Percentiles rank a stretch among this genome's conserved stretches.
Evolutionary conservation across 2,888 invertebrate species (phyloP).

Genomic region (Heliothis peltigera): DNA sequence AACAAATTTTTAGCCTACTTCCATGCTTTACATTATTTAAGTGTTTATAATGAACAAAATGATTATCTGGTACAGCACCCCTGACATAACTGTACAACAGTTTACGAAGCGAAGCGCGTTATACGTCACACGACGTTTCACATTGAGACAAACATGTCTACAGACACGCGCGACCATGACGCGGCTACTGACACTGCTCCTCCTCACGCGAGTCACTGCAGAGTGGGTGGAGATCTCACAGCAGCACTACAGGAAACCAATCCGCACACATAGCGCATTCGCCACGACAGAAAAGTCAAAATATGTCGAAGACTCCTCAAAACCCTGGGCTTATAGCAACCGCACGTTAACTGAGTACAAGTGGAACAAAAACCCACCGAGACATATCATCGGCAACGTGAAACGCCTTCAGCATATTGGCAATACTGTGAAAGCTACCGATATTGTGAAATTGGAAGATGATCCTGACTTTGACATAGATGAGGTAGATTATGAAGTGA

Average conservation of each 20-base stretch:
- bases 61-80: conserved; percentile 59
- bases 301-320: conserved; percentile 43
- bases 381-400: conserved; percentile 21
- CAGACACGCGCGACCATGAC: conserved; percentile 58
- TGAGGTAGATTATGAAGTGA: conserved; percentile 26
- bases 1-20: no score
- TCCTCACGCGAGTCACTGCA: conserved; percentile 63
- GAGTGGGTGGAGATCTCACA: conserved; percentile 87
- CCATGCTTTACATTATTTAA: no score
- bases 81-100: conserved; percentile 70
- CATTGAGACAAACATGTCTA: conserved; percentile 56
- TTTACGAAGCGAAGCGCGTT: conserved; percentile 47
- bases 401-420: conserved; percentile 27
- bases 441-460: conserved; percentile 12
- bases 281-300: conserved; percentile 30
- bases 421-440: conserved; percentile 14
- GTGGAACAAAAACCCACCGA: conserved; percentile 45
- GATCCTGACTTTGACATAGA: conserved; percentile 27
- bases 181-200: conserved; percentile 68
- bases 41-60: no score
- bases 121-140: conserved; percentile 70
- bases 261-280: conserved; percentile 46
- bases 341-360: conserved; percentile 66
- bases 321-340: conserved; percentile 62
- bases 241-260: conserved; percentile 75